Base-by-base conservation (phyloP, 2,797 vertebrate species). In the Darevskia mixta region DNA sequence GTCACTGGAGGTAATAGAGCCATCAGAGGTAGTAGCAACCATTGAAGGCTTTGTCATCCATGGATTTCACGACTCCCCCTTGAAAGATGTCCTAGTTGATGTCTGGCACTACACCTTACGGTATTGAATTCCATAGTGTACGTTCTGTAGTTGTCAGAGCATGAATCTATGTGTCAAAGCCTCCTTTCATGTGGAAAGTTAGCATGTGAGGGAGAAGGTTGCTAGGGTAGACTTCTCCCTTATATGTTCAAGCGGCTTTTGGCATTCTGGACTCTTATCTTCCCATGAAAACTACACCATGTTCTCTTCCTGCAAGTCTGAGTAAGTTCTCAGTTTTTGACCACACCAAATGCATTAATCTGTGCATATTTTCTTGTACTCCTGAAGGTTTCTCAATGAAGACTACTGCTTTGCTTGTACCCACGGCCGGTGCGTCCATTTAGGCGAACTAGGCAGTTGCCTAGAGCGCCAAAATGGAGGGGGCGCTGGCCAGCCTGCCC, bases 311-410 rank as follows among this genome's bases (percentile, higher is more conserved):
- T 27, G 69, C 11, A 75, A 84, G 32, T 29, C 29, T 84, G 83
- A 75, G 38, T 41, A 29, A n/a, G 8, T 61, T 61, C 49, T 29
- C 20, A 17, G 25, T 58, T 61, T 38, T 29, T 38, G 90, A 88
- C 20, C 89, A 90, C 82, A 86, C 20, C n/a, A 45, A 90, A n/a
- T 29, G 25, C 75, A 84, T 94, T 79, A 90, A 87, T 87, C 45
- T 41, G 49, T 61, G 13, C 10, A 0, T 49, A 87, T 45, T 87
- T 2, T 43, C 38, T 67, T 87, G 77, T 8, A 3, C 0, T 79
- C 84, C 55, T 49, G 32, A 35, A 88, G 32, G 20, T 25, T 75
- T 25, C 25, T 84, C 15, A 61, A 9, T 73, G 71, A 58, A 73
- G 23, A 6, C n/a, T 55, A 72, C 27, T 49, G n/a, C 9, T 72